Conservation (phyloP, 2,113 vertebrate species). For the Pollimyrus isidori region DNA sequence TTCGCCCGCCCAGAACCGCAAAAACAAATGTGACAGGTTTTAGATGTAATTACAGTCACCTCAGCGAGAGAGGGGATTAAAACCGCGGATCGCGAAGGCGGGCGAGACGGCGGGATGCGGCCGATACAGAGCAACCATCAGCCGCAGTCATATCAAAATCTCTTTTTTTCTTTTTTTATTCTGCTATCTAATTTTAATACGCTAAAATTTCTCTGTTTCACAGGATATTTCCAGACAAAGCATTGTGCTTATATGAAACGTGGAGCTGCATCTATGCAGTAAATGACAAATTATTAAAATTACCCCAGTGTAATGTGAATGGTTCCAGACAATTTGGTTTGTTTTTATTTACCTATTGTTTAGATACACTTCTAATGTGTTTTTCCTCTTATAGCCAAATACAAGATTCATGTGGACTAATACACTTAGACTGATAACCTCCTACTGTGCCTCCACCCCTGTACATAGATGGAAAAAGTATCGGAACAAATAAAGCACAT, state of each 20-base stretch:
- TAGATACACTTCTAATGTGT: background rate
- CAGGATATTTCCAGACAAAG: background rate
- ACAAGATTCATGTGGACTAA: background rate
- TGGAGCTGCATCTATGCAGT: background rate
- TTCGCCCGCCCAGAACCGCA: slow-evolving; percentile 51
- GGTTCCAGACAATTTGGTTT: background rate
- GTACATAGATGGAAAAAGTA: background rate
- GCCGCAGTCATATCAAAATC: background rate
- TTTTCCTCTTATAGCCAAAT: background rate
- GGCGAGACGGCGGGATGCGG: slow-evolving; percentile 39
- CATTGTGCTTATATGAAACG: background rate
- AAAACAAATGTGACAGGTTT: slow-evolving; percentile 53
- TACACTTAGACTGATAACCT: background rate
- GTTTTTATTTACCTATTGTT: background rate
- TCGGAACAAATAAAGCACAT: background rate
- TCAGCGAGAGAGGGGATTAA: slow-evolving; percentile 52
- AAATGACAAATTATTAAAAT: slow-evolving; percentile 3
- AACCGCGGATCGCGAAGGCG: slow-evolving; percentile 31
- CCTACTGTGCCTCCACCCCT: background rate
- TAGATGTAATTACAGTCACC: slow-evolving; percentile 51
- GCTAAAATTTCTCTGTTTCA: background rate
- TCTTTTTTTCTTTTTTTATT: background rate
- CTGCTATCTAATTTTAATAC: background rate
- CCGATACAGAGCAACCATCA: background rate
- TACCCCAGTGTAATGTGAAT: background rate